These are phyloP conservation scores for Nymphalis polychloros DNA, from an alignment of 2,888 invertebrate species.

Conservation along the genomic window DNA sequence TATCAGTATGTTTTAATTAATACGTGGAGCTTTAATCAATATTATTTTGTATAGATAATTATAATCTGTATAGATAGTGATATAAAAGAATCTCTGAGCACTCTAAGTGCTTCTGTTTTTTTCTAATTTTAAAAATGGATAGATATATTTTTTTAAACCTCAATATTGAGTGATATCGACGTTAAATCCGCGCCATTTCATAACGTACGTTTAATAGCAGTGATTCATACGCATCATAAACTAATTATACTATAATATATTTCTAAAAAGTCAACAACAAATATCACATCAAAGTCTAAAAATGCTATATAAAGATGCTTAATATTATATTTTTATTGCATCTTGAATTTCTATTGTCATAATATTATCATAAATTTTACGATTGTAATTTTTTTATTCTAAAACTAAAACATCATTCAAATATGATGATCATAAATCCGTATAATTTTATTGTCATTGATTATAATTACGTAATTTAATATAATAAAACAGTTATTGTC, in stretches of 20 bases:
- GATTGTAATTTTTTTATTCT: not conserved
- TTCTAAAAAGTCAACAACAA: slow-evolving; percentile 13
- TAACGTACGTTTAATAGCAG: too few relatives aligned
- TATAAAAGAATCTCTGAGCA: too few relatives aligned
- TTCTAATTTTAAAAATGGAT: too few relatives aligned
- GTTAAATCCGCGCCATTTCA: too few relatives aligned
- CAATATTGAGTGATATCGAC: too few relatives aligned
- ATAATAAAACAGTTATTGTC: slow-evolving; percentile 11
- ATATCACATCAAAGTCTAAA: slow-evolving; percentile 11
- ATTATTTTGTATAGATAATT: too few relatives aligned
- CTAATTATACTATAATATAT: slow-evolving; percentile 5
- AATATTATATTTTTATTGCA: not conserved
- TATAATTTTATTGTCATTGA: slow-evolving; percentile 15
- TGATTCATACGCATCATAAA: not conserved
- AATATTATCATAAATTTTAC: not conserved
- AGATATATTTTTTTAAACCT: too few relatives aligned
- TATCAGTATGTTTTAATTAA: too few relatives aligned
- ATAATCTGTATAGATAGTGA: too few relatives aligned
- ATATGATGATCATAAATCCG: not conserved
- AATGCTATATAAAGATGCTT: too few relatives aligned
- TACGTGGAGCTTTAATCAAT: too few relatives aligned
- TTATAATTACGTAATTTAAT: not conserved
- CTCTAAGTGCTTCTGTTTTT: too few relatives aligned
- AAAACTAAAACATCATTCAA: not conserved
- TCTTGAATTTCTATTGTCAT: slow-evolving; percentile 1